Evolutionary conservation across 2,888 invertebrate genomes (phyloP), one percentile per base, ranked within the genome.

Genomic region (Ectemnius continuus): DNA sequence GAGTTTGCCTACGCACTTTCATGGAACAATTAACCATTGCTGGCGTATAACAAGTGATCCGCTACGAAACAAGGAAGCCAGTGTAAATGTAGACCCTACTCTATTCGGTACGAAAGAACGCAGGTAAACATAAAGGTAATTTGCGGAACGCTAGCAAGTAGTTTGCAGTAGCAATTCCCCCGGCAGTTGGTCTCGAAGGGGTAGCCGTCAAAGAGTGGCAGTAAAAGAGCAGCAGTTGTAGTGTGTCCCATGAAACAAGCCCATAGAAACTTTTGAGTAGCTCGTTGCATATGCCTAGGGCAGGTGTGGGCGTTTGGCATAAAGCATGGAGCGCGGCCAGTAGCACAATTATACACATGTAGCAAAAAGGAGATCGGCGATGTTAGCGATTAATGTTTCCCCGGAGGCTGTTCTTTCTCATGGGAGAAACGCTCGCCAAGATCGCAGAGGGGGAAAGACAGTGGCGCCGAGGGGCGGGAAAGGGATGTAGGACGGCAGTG

Each of bases 221-320:
- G n/a, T 52, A 52, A 52, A 52, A 52, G 52, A 52, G 52, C 52
- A 14, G 52, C 13, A 52, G 52, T 52, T 52, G 52, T 5, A 52
- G 47, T 6, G 2, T 13, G n/a, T 14, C 52, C 52, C 16, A 13
- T 13, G 52, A 16, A 14, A 11, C 52, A 52, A 52, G 16, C n/a
- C n/a, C 52, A 52, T 52, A 14, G 16, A 36, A 36, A 36, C 36
- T 52, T 16, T 16, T 52, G 52, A 52, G 52, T 52, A 52, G 52
- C 16, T 5, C 52, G 5, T 16, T 52, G 16, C 16, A 52, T 52
- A 52, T 16, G 52, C 11, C 36, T 11, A 36, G 6, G 36, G 36
- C 11, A 6, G 2, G 8, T 36, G 36, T 36, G 11, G 36, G 36
- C 11, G 36, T 8, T 0, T 1, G 36, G 36, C 36, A 36, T 36